Evolutionary conservation across 2,797 vertebrate genomes (phyloP).

Genomic region (Micromesistius poutassou): DNA sequence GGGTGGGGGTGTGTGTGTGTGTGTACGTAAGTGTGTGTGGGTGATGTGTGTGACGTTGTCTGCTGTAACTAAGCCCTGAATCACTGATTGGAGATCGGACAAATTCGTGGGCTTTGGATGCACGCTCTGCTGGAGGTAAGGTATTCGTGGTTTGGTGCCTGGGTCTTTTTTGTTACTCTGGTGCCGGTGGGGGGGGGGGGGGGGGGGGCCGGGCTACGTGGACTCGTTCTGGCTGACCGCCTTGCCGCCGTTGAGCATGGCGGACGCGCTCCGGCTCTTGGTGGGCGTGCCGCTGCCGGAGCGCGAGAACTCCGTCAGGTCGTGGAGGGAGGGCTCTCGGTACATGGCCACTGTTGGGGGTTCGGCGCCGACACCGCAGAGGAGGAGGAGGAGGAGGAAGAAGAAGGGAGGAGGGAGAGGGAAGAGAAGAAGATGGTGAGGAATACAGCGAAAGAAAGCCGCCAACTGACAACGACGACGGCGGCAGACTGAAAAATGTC

Average conservation of each 20-base stretch:
- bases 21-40: conserved; percentile 28
- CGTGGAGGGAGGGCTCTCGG: conserved; percentile 97
- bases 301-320: conserved; percentile 97
- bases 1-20: conserved; percentile 44
- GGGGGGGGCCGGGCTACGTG: conserved; percentile 94
- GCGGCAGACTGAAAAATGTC: background rate
- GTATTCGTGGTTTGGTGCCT: conserved; percentile 57
- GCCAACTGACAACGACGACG: background rate
- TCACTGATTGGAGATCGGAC: conserved; percentile 72
- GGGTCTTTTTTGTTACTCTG: conserved; percentile 23
- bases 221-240: conserved; percentile 97
- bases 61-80: conserved; percentile 74
- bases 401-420: background rate
- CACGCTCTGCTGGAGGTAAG: conserved; percentile 91
- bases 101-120: conserved; percentile 88
- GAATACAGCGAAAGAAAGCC: background rate
- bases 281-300: conserved; percentile 97
- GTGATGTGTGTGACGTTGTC: conserved; percentile 48
- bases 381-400: background rate
- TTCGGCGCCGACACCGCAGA: background rate
- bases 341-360: conserved; percentile 92
- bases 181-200: too few species aligned
- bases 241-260: conserved; percentile 96
- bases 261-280: conserved; percentile 97
- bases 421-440: background rate